Percentiles rank a stretch among this genome's conserved stretches.
phyloP scores from a whole-genome alignment of 2,888 invertebrate genomes.

The Pteria penguin region DNA sequence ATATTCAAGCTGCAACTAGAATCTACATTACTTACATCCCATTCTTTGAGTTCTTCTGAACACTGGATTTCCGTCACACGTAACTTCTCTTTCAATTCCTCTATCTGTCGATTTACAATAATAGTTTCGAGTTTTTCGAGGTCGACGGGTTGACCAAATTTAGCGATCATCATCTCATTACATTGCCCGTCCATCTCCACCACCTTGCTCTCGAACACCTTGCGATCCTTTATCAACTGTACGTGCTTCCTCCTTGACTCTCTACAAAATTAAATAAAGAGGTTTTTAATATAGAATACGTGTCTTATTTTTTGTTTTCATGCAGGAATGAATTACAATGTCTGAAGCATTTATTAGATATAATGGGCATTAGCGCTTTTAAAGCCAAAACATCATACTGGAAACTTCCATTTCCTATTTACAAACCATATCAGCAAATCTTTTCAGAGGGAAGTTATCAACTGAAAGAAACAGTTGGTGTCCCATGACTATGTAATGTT shows the following conservation, averaged over 20 bases:
- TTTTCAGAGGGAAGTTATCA: too few relatives aligned
- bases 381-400: too few relatives aligned
- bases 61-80: slow-evolving; percentile 74
- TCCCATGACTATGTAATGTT: too few relatives aligned
- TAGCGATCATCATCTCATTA: slow-evolving; percentile 78
- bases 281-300: too few relatives aligned
- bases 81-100: slow-evolving; percentile 79
- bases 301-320: too few relatives aligned
- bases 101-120: slow-evolving; percentile 78
- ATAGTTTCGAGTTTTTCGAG: slow-evolving; percentile 79
- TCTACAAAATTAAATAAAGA: slow-evolving; percentile 55
- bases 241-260: slow-evolving; percentile 78
- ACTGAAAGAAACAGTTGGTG: too few relatives aligned
- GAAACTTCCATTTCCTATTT: too few relatives aligned
- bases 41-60: slow-evolving; percentile 70
- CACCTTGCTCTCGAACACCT: slow-evolving; percentile 75
- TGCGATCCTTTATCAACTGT: slow-evolving; percentile 78
- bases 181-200: slow-evolving; percentile 75
- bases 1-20: too few relatives aligned
- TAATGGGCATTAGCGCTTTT: too few relatives aligned
- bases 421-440: too few relatives aligned
- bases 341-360: too few relatives aligned
- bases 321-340: too few relatives aligned
- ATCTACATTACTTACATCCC: slow-evolving; percentile 73
- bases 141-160: slow-evolving; percentile 79